phyloP scores from a whole-genome alignment of 1,140 invertebrate genomes.

The Elymnias hypermnestra region DNA sequence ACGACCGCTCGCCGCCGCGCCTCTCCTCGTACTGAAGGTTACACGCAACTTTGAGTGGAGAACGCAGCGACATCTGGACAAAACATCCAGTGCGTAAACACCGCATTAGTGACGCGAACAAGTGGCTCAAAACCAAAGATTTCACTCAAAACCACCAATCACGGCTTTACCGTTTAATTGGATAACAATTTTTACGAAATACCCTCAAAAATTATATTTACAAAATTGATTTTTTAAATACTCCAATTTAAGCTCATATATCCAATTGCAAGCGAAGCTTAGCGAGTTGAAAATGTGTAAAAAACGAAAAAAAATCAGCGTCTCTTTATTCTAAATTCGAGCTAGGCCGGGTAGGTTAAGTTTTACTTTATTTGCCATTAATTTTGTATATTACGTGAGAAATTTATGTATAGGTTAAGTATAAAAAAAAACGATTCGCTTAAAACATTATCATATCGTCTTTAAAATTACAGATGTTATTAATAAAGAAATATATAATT shows the following conservation, averaged over 20 bases:
- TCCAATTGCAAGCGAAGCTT: conserved; percentile 29
- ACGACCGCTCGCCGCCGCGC: conserved; percentile 53
- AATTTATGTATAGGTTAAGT: neutral
- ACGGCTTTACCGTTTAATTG: too few species aligned
- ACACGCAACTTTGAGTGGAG: conserved; percentile 47
- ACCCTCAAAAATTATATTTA: too few species aligned
- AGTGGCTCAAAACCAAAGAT: too few species aligned
- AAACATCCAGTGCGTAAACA: neutral
- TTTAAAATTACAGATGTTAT: too few species aligned
- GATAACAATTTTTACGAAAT: too few species aligned
- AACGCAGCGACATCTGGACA: neutral
- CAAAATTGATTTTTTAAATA: too few species aligned
- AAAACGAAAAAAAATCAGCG: conserved; percentile 37
- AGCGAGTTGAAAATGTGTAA: conserved; percentile 28
- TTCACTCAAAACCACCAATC: too few species aligned
- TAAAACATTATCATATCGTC: neutral
- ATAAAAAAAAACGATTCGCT: neutral
- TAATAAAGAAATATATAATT: too few species aligned
- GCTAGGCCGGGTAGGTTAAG: conserved; percentile 63
- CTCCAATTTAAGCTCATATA: too few species aligned
- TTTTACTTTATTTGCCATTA: conserved; percentile 27
- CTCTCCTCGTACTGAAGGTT: conserved; percentile 45
- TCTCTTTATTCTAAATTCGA: conserved; percentile 61
- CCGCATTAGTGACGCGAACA: neutral
- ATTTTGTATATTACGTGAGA: conserved; percentile 10